These are phyloP conservation scores for Hemaris fuciformis DNA, from an alignment of 2,888 invertebrate species.

Conservation along the genomic window DNA sequence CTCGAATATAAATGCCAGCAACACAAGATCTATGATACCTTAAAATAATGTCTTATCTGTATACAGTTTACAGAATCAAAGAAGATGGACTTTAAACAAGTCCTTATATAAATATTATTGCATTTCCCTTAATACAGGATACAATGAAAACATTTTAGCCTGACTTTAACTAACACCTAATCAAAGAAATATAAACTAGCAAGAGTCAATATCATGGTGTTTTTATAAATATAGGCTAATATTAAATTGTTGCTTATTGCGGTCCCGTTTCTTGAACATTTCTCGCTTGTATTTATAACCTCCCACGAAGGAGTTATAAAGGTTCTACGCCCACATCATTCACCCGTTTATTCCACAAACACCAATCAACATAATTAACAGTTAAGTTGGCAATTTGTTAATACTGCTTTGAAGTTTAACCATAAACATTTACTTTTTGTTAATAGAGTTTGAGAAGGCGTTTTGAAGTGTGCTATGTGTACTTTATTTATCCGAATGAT, in stretches of 20 bases:
- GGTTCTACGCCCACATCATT: background rate
- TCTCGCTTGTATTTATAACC: background rate
- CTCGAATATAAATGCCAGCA: no score
- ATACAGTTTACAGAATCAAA: no score
- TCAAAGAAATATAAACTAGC: background rate
- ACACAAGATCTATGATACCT: no score
- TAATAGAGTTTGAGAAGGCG: no score
- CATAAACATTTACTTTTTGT: background rate
- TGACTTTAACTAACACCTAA: background rate
- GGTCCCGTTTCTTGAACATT: background rate
- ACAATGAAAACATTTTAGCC: no score
- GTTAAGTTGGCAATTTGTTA: background rate
- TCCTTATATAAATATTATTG: no score
- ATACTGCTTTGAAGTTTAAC: background rate
- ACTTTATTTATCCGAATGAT: no score
- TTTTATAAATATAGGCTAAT: background rate
- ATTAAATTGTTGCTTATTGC: background rate
- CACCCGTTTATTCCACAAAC: background rate
- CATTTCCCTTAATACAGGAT: no score
- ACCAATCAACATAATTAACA: constrained; percentile 3
- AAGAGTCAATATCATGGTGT: background rate
- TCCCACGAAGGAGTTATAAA: background rate
- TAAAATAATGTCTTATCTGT: no score
- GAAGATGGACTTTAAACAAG: no score
- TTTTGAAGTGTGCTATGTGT: no score